Evolutionary conservation across 2,888 invertebrate species (phyloP), one percentile per base, ranked within the genome.

Genomic region (Machimus rusticus): DNA sequence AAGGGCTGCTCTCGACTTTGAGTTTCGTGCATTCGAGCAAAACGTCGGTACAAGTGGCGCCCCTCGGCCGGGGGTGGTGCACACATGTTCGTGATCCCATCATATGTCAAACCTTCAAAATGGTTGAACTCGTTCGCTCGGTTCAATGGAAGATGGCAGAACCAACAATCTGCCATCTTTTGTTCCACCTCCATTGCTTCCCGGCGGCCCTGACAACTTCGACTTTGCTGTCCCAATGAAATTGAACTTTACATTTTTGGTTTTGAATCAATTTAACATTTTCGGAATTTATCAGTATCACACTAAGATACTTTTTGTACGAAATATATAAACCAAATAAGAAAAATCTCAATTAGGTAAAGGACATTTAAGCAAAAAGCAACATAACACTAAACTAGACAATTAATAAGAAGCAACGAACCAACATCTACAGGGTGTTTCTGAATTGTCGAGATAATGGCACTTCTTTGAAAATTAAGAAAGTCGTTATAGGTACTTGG

Each of bases 41-140:
- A 82, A 55, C 82, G 31, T 55, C 82, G 31, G 19, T 23, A 66
- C 12, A 66, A 55, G n/a, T 34, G 74, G 23, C 46, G n/a, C 74
- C 28, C 9, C 28, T 19, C 31, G 12, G 55, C 16, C 34, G 74
- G 46, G 51, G 77, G 86, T 19, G 77, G 76, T 37, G 34, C 86
- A 86, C 86, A 86, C 86, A 86, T 86, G 86, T 77, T 77, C 31
- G 51, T 86, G 51, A 86, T 86, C 86, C 86, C 86, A 86, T 86
- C 86, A 86, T 86, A 77, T 76, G 78, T 78, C 78, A 86, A 79
- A 79, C 23, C 39, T 78, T 86, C 86, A 86, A 86, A 86, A 86
- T 86, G 86, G 86, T 86, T 79, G 86, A 86, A 86, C 37, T 77
- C 55, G 37, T 76, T 86, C 51, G 12, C 55, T 39, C 31, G 37